These are phyloP conservation scores for Coremacera marginata DNA, from an alignment of 2,888 invertebrate species.

Conservation along the genomic window DNA sequence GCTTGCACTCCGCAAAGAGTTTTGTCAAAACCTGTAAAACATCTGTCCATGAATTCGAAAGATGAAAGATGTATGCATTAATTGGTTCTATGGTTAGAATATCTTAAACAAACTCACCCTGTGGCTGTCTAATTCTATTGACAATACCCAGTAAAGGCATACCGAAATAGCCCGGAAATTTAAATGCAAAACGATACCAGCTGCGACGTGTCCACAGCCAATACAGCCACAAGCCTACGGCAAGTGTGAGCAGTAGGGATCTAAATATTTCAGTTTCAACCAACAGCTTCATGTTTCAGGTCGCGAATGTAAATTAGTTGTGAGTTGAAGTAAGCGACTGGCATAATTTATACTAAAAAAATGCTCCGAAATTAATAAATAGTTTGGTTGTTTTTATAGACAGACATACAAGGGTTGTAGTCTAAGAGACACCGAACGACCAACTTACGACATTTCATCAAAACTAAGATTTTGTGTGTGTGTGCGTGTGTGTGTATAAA, in stretches of 20 bases:
- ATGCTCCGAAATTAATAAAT: no score
- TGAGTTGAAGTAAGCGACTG: no score
- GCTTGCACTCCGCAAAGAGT: slow-evolving; percentile 37
- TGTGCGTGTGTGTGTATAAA: no score
- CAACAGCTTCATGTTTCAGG: not conserved
- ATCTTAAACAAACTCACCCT: slow-evolving; percentile 33
- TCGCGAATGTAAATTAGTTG: no score
- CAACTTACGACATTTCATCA: no score
- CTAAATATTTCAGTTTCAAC: not conserved
- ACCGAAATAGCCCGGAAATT: slow-evolving; percentile 42
- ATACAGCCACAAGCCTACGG: slow-evolving; percentile 40
- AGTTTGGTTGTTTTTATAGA: no score
- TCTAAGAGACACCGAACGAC: no score
- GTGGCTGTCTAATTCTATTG: slow-evolving; percentile 12
- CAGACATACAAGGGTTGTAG: no score
- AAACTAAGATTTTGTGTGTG: no score
- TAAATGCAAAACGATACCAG: slow-evolving; percentile 41
- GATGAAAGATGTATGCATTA: not conserved
- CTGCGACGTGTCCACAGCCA: slow-evolving; percentile 44
- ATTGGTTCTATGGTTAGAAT: not conserved
- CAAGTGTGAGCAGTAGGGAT: not conserved
- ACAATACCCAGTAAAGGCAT: slow-evolving; percentile 40
- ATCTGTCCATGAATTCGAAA: slow-evolving; percentile 4
- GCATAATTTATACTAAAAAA: no score
- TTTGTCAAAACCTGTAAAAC: not conserved